Conservation (phyloP, 2,113 vertebrate species). For the Spilogale gracilis region DNA sequence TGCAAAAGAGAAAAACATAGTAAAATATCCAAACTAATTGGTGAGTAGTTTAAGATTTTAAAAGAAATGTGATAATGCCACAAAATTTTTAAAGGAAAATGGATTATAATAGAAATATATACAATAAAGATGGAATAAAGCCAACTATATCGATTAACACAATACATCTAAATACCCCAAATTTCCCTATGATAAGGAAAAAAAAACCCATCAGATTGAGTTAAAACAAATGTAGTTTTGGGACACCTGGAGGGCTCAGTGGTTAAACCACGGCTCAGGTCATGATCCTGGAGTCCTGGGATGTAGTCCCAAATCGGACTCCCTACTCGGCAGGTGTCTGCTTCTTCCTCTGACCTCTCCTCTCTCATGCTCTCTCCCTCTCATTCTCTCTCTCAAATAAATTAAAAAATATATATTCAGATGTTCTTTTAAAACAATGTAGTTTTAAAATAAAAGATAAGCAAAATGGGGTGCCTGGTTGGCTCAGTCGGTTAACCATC, state of each 20-base stretch:
- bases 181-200: neutral
- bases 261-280: neutral
- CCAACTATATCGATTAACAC: neutral
- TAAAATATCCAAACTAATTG: neutral
- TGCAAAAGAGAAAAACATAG: neutral
- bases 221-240: conserved; percentile 17
- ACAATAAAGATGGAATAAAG: neutral
- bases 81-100: neutral
- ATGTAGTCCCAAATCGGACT: no score
- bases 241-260: neutral
- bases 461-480: neutral
- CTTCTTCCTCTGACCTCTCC: no score
- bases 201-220: neutral
- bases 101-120: conserved; percentile 3
- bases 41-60: neutral
- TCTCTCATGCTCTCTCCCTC: no score
- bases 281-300: no score
- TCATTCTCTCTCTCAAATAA: no score
- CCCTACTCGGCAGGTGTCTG: no score
- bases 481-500: neutral
- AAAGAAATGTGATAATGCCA: neutral
- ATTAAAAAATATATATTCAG: no score
- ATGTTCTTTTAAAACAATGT: neutral
- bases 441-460: conserved; percentile 17
- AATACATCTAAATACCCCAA: neutral